Conservation (phyloP, 2,113 vertebrate genomes). For the Perca schrenkii region DNA sequence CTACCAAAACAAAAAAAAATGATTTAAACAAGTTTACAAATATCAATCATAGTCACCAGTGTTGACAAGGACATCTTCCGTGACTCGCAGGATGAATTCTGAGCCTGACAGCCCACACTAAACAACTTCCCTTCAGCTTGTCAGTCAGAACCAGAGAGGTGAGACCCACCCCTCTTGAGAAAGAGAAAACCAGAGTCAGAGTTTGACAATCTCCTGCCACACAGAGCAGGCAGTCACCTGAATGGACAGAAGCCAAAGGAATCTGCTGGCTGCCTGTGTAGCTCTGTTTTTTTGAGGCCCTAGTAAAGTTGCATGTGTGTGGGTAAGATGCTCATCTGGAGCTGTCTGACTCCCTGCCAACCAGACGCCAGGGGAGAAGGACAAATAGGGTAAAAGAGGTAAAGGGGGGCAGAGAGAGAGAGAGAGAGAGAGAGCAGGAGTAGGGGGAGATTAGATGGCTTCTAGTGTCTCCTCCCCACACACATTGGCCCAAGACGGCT, state of each 20-base stretch:
- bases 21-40: conserved; percentile 62
- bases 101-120: conserved; percentile 59
- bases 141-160: conserved; percentile 60
- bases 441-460: conserved; percentile 67
- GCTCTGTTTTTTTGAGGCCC: conserved; percentile 45
- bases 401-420: conserved; percentile 47
- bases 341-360: conserved; percentile 80
- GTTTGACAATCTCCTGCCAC: conserved; percentile 58
- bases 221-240: conserved; percentile 64
- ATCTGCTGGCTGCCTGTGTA: conserved; percentile 48
- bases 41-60: conserved; percentile 47
- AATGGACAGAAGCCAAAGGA: conserved; percentile 44
- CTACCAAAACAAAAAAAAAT: conserved; percentile 27
- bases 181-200: conserved; percentile 79
- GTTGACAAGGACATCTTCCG: conserved; percentile 69
- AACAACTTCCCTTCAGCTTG: conserved; percentile 69
- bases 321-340: conserved; percentile 70
- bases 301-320: conserved; percentile 72
- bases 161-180: conserved; percentile 63
- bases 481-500: conserved; percentile 74
- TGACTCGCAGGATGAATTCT: conserved; percentile 60
- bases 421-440: conserved; percentile 46
- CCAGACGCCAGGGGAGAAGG: conserved; percentile 51
- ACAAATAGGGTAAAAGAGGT: conserved; percentile 56
- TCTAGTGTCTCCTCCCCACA: conserved; percentile 63